These are phyloP conservation scores for Paradisaea rubra DNA, from an alignment of 2,113 vertebrate species.

Conservation along the genomic window DNA sequence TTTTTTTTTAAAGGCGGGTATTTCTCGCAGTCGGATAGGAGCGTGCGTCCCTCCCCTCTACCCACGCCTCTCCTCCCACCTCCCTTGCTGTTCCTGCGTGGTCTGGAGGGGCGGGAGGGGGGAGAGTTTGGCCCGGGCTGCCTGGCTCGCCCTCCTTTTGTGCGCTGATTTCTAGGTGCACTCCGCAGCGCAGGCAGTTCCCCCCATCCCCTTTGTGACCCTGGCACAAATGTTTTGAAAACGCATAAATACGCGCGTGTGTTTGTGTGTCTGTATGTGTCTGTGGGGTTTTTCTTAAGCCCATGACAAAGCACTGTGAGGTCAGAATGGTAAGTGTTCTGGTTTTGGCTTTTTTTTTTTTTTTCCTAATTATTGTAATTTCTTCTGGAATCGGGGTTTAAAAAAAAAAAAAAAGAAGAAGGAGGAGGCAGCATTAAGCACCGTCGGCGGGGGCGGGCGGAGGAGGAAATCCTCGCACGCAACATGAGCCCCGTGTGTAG, in stretches of 20 bases:
- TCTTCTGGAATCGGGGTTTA: not conserved
- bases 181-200: not conserved
- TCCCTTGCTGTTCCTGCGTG: not conserved
- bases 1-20: not conserved
- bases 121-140: not conserved
- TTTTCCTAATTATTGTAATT: not conserved
- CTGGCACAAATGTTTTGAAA: constrained; percentile 47
- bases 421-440: no score
- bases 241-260: not conserved
- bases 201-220: not conserved
- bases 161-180: constrained; percentile 8
- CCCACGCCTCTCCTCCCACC: not conserved
- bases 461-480: not conserved
- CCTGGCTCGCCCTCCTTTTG: constrained; percentile 13
- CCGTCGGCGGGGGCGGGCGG: not conserved
- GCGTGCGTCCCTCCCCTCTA: constrained; percentile 1
- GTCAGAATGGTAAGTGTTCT: constrained; percentile 70
- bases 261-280: not conserved
- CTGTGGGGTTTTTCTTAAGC: not conserved
- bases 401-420: no score
- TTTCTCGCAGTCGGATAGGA: not conserved
- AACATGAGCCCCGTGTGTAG: no score
- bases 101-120: not conserved
- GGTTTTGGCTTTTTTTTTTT: not conserved
- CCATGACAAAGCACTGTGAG: constrained; percentile 65